Percentiles rank a stretch among this genome's conserved stretches.
These are phyloP conservation scores for Andrena cerasifolii DNA, from an alignment of 1,140 invertebrate species.

Conservation along the genomic window DNA sequence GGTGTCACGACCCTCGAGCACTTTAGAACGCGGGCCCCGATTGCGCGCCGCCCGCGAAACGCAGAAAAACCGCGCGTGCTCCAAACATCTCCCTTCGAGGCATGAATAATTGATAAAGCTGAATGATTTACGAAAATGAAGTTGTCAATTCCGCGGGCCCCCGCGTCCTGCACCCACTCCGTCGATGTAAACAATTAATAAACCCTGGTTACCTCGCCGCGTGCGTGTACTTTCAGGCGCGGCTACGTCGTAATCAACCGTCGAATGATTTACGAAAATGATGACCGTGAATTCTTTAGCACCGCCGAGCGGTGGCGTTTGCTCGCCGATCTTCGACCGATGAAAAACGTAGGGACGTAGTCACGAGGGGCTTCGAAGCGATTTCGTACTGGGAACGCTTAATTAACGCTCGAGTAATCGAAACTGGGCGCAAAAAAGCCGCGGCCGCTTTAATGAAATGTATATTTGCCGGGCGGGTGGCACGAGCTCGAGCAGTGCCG, in stretches of 20 bases:
- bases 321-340: not conserved
- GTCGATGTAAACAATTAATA: no score
- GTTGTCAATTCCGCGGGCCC: no score
- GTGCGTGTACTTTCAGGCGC: no score
- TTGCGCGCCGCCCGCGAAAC: not conserved
- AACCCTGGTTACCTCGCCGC: no score
- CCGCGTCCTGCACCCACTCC: no score
- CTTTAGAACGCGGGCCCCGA: not conserved
- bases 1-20: not conserved
- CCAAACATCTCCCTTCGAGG: not conserved
- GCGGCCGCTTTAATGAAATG: conserved; percentile 9
- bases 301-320: not conserved
- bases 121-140: not conserved
- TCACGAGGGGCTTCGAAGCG: not conserved
- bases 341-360: not conserved
- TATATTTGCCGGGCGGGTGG: not conserved
- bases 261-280: conserved; percentile 15
- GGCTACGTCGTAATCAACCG: not conserved
- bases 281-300: not conserved
- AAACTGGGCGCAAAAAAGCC: conserved; percentile 3
- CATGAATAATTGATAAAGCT: conserved; percentile 8
- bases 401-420: conserved; percentile 6
- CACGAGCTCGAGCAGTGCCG: no score
- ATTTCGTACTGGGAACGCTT: not conserved
- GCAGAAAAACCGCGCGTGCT: not conserved